Evolutionary conservation across 2,113 vertebrate species (phyloP).

Genomic region (Fulmarus glacialis): DNA sequence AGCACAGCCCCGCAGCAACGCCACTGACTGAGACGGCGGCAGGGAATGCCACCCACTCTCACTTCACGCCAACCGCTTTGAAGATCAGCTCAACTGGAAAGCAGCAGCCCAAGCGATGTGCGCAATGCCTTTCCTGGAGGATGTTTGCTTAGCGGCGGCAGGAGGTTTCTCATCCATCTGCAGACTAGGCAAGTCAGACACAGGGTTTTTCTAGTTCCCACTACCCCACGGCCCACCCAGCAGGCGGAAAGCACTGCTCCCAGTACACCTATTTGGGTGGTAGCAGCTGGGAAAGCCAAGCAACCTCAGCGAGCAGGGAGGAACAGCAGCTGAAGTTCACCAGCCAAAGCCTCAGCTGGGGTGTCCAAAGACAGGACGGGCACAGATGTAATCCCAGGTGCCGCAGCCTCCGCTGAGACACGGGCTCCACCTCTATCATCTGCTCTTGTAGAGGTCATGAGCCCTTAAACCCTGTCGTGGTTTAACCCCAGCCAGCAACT

Average conservation of each 20-base stretch:
- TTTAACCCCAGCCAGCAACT: no score
- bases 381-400: neutral
- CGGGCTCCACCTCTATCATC: neutral
- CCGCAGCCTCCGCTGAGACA: neutral
- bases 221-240: neutral
- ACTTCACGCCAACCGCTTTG: neutral
- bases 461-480: neutral
- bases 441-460: neutral
- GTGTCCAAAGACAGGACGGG: neutral
- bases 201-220: neutral
- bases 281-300: neutral
- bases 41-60: neutral
- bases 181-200: neutral
- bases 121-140: neutral
- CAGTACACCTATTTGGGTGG: neutral
- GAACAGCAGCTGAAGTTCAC: neutral
- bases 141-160: neutral
- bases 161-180: neutral
- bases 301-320: neutral
- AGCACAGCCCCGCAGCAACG: neutral
- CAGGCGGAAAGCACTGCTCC: neutral
- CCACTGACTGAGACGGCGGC: rapidly evolving
- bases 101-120: neutral
- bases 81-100: neutral
- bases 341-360: neutral